These are phyloP conservation scores for Parotocinclus haroldoi DNA, from an alignment of 2,797 vertebrate species.

Conservation along the genomic window DNA sequence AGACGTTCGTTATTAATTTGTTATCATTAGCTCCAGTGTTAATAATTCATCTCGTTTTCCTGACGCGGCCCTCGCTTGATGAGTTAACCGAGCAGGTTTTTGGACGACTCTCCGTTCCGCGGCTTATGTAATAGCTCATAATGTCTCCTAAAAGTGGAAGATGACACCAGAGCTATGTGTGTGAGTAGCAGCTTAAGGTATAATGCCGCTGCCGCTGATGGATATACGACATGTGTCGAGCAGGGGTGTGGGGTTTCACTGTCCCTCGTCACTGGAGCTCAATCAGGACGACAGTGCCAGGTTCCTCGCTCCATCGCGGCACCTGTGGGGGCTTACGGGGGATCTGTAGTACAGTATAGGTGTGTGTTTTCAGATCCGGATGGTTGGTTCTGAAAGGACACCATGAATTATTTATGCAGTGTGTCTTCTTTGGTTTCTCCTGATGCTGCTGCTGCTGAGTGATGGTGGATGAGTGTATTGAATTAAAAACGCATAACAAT, in stretches of 20 bases:
- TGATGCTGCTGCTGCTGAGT: not conserved
- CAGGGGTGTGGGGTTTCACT: conserved; percentile 67
- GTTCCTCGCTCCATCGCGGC: conserved; percentile 8
- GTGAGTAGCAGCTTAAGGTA: conserved; percentile 63
- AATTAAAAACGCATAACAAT: conserved; percentile 5
- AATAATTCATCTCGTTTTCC: conserved; percentile 9
- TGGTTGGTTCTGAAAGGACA: conserved; percentile 57
- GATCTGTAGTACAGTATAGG: not conserved
- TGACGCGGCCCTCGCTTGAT: conserved; percentile 58
- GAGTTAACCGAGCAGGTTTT: conserved; percentile 62
- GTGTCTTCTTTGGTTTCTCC: conserved; percentile 56
- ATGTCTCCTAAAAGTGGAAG: conserved; percentile 68
- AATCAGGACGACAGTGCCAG: conserved; percentile 14
- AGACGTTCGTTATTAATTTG: not conserved
- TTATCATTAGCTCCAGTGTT: not conserved
- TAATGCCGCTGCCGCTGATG: conserved; percentile 62
- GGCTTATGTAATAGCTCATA: conserved; percentile 67
- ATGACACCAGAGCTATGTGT: conserved; percentile 57
- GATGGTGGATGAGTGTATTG: not conserved
- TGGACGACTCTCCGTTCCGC: conserved; percentile 62
- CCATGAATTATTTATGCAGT: conserved; percentile 41
- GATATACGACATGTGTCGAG: conserved; percentile 64
- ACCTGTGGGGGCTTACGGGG: conserved; percentile 31
- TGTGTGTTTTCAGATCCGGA: conserved; percentile 53
- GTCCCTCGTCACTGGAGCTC: conserved; percentile 15